phyloP scores from a whole-genome alignment of 2,888 invertebrate species.

The Rhogogaster chlorosoma region DNA sequence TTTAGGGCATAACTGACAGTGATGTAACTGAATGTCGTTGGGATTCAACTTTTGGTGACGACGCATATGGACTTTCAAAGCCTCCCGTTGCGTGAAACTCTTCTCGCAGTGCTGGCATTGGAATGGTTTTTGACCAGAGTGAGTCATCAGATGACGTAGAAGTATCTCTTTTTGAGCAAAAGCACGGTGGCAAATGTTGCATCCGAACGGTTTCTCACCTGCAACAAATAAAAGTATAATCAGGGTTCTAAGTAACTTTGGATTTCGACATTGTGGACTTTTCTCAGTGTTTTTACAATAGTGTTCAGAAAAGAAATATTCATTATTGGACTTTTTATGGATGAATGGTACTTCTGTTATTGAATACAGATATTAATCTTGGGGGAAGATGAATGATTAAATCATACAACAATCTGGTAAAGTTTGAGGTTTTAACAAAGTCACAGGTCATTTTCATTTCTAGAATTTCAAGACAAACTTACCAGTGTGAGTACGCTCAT shows the following conservation, averaged over 20 bases:
- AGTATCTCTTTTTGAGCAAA: constrained; percentile 88
- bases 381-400: constrained; percentile 51
- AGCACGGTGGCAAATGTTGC: constrained; percentile 80
- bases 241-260: neutral
- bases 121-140: constrained; percentile 83
- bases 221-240: constrained; percentile 32
- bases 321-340: neutral
- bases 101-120: constrained; percentile 84
- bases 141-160: constrained; percentile 76
- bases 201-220: constrained; percentile 76
- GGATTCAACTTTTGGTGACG: constrained; percentile 81
- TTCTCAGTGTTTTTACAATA: neutral
- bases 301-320: neutral
- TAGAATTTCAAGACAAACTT: constrained; percentile 66
- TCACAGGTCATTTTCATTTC: neutral
- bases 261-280: neutral
- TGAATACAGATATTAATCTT: neutral
- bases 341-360: neutral
- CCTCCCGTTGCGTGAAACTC: constrained; percentile 87
- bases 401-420: no score
- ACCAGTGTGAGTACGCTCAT: constrained; percentile 85
- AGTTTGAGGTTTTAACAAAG: no score
- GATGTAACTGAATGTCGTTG: constrained; percentile 82
- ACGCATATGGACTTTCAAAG: constrained; percentile 83
- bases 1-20: constrained; percentile 84